A percentile compares a stretch with the other conserved stretches of the same genome.
These are phyloP conservation scores for Macquaria ambigua DNA, from an alignment of 2,113 vertebrate species.

Conservation along the genomic window DNA sequence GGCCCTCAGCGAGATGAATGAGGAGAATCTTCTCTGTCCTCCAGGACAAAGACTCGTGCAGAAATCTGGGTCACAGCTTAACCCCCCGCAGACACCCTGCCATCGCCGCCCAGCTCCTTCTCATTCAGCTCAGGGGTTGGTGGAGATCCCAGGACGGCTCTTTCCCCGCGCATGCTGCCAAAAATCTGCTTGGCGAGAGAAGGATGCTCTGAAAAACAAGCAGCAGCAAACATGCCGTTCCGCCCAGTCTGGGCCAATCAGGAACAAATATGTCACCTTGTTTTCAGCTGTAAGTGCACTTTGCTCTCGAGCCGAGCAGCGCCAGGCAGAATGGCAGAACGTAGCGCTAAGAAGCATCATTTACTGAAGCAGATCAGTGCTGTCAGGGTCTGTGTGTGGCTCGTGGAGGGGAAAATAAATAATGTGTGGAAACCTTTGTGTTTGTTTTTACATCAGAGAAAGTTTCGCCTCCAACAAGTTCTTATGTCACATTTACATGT, in stretches of 20 bases:
- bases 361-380: not conserved
- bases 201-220: constrained; percentile 42
- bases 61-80: constrained; percentile 77
- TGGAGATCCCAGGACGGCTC: constrained; percentile 29
- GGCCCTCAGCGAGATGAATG: constrained; percentile 30
- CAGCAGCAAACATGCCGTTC: constrained; percentile 28
- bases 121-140: constrained; percentile 58
- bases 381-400: not conserved
- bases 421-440: not conserved
- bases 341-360: not conserved
- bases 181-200: constrained; percentile 29
- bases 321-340: not conserved
- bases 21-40: constrained; percentile 57
- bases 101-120: constrained; percentile 52
- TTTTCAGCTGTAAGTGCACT: not conserved
- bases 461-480: not conserved
- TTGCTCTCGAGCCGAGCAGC: not conserved
- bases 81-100: constrained; percentile 61
- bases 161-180: constrained; percentile 41
- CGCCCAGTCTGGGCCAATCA: constrained; percentile 45
- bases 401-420: not conserved
- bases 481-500: not conserved
- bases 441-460: not conserved
- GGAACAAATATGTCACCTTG: constrained; percentile 54
- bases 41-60: constrained; percentile 63